These are phyloP conservation scores for Dromiciops gliroides DNA, from an alignment of 2,113 vertebrate species.

Conservation along the genomic window DNA sequence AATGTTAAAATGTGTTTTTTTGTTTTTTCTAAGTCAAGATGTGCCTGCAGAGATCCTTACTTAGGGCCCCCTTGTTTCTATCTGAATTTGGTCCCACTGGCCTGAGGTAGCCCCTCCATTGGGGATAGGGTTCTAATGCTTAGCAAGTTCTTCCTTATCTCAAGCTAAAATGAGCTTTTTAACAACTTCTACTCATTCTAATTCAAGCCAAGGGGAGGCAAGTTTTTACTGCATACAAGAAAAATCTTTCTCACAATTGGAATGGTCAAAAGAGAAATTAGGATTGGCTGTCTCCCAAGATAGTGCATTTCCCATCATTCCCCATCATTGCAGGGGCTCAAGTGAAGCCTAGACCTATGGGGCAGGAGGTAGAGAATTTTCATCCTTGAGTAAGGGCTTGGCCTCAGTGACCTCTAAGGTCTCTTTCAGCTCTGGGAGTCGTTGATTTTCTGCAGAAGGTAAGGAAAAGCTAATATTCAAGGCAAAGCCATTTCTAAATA, in stretches of 20 bases:
- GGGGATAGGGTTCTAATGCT: not conserved
- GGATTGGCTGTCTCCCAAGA: not conserved
- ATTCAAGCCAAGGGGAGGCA: not conserved
- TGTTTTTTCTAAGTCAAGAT: not conserved
- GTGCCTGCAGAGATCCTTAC: not conserved
- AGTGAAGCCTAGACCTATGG: not conserved
- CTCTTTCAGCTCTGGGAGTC: not conserved
- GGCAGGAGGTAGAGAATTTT: not conserved
- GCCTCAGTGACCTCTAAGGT: not conserved
- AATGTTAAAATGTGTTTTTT: not conserved
- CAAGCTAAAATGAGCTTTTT: not conserved
- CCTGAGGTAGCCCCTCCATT: not conserved
- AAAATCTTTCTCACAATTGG: not conserved
- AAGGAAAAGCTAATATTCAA: not conserved
- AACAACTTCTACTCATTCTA: not conserved
- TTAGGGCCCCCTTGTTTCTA: not conserved
- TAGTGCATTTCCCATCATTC: not conserved
- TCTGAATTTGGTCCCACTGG: not conserved
- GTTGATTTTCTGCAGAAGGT: not conserved
- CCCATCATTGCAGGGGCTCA: not conserved
- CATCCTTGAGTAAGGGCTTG: not conserved
- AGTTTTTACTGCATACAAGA: not conserved
- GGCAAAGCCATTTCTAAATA: conserved; percentile 38
- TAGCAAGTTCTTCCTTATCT: not conserved
- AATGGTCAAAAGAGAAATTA: not conserved